These are phyloP conservation scores for Actenoides lindsayi DNA, from an alignment of 2,113 vertebrate species.

Conservation along the genomic window DNA sequence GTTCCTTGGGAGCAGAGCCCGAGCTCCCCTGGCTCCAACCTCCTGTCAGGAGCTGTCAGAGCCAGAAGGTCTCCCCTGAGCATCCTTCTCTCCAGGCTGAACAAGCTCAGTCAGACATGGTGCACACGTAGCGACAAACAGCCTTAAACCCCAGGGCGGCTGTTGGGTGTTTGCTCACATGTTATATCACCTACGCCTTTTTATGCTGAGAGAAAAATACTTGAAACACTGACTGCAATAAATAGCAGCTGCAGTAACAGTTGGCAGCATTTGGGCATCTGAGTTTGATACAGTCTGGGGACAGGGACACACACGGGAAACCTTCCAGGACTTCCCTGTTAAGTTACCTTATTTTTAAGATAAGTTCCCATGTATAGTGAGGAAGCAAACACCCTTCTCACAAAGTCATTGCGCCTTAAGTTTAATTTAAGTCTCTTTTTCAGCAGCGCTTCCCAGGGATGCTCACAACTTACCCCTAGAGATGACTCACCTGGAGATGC, in stretches of 20 bases:
- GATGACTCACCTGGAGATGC: not conserved
- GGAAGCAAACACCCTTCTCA: not conserved
- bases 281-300: not conserved
- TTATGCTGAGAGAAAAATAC: not conserved
- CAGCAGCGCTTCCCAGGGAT: not conserved
- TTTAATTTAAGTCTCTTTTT: not conserved
- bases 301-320: not conserved
- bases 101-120: not conserved
- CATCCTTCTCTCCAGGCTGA: no score
- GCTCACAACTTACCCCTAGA: not conserved
- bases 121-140: not conserved
- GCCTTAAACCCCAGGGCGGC: not conserved
- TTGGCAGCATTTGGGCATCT: not conserved
- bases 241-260: not conserved
- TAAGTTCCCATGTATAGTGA: not conserved
- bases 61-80: no score
- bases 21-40: no score
- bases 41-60: no score
- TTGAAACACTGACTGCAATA: not conserved
- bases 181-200: not conserved
- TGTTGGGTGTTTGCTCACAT: not conserved
- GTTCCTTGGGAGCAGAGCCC: no score
- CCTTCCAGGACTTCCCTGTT: not conserved
- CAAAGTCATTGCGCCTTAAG: not conserved
- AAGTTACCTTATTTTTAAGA: not conserved